Percentiles rank a stretch among this genome's conserved stretches.
Conservation (phyloP, 2,888 invertebrate species). For the Euclidia mi region DNA sequence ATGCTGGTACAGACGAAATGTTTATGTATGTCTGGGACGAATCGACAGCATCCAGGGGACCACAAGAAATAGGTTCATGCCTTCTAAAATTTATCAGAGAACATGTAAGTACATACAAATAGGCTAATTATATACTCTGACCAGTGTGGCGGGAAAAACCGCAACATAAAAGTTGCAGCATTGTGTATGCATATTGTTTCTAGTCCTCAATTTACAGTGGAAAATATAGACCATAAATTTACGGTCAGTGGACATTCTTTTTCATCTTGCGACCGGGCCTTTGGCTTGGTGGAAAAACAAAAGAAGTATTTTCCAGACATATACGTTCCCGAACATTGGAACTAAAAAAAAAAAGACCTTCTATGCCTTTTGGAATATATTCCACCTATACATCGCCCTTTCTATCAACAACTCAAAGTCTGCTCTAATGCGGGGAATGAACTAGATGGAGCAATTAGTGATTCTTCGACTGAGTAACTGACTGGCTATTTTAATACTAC, state of each 20-base stretch:
- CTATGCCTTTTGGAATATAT: background rate
- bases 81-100: too few relatives aligned
- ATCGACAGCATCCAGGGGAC: too few relatives aligned
- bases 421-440: too few relatives aligned
- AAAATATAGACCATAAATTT: slow-evolving; percentile 13
- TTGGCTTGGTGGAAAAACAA: background rate
- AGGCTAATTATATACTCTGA: too few relatives aligned
- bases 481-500: too few relatives aligned
- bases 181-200: slow-evolving; percentile 8
- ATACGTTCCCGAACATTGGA: background rate
- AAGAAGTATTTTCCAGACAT: background rate
- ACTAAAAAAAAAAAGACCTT: background rate
- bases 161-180: slow-evolving; percentile 2
- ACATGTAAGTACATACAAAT: too few relatives aligned
- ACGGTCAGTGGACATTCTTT: slow-evolving; percentile 10
- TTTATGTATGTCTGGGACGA: too few relatives aligned
- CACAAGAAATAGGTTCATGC: too few relatives aligned
- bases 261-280: background rate
- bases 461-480: too few relatives aligned
- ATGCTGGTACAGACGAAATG: too few relatives aligned
- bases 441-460: too few relatives aligned
- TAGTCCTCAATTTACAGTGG: slow-evolving; percentile 5
- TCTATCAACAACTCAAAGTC: background rate
- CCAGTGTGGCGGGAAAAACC: too few relatives aligned
- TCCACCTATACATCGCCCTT: background rate